phyloP scores from a whole-genome alignment of 2,888 invertebrate species.

The Melanostoma mellinum region DNA sequence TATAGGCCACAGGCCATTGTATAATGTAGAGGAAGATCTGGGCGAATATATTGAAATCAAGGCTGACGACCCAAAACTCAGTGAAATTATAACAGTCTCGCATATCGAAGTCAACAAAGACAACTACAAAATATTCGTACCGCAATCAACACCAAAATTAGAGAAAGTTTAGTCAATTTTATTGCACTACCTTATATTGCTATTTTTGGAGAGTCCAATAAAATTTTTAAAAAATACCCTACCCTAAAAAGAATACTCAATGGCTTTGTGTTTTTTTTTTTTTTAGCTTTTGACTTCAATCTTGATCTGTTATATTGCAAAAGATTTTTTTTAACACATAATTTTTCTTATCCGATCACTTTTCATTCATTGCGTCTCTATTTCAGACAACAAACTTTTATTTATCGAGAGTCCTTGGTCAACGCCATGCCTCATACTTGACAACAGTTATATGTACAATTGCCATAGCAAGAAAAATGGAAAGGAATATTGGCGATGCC shows the following conservation, averaged over 20 bases:
- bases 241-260: not conserved
- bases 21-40: conserved; percentile 80
- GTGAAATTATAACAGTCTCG: conserved; percentile 78
- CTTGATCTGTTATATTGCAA: not conserved
- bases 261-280: conserved; percentile 35
- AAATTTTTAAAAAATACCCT: conserved; percentile 36
- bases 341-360: too few relatives aligned
- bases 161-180: not conserved
- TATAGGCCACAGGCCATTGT: conserved; percentile 80
- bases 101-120: conserved; percentile 79
- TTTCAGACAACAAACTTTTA: conserved; percentile 76
- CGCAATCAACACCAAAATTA: conserved; percentile 56
- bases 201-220: conserved; percentile 54
- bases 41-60: conserved; percentile 81
- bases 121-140: conserved; percentile 79
- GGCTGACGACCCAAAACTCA: conserved; percentile 78
- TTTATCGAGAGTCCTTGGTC: conserved; percentile 82
- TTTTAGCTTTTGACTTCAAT: not conserved
- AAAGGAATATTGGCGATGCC: conserved; percentile 82
- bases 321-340: not conserved
- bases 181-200: conserved; percentile 11
- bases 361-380: conserved; percentile 59
- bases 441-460: conserved; percentile 80
- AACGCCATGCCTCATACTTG: conserved; percentile 81
- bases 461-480: conserved; percentile 81